Evolutionary conservation across 2,797 vertebrate species (phyloP).

Genomic region (Merluccius polli): DNA sequence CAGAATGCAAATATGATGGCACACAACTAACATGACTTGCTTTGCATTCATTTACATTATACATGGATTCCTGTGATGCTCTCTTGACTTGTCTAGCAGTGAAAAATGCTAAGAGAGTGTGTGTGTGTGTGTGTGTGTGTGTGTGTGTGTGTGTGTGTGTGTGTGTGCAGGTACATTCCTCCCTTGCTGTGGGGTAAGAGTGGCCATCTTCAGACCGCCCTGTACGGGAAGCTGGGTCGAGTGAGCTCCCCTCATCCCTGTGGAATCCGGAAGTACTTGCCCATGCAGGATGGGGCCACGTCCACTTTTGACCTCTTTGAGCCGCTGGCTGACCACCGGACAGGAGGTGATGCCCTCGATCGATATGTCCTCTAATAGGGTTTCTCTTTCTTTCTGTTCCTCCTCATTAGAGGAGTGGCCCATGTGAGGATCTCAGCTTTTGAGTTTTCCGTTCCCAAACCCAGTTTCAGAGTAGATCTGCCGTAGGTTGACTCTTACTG

Average conservation of each 20-base stretch:
- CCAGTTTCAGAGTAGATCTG: neutral
- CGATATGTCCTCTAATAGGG: neutral
- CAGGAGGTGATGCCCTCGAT: constrained; percentile 76
- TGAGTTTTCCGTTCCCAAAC: neutral
- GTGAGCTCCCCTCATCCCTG: constrained; percentile 88
- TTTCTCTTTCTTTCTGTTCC: neutral
- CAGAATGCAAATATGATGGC: constrained; percentile 11
- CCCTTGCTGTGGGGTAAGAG: constrained; percentile 97
- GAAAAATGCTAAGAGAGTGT: neutral
- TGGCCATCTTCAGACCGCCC: constrained; percentile 93
- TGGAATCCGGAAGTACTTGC: constrained; percentile 89
- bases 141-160: neutral
- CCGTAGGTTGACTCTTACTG: neutral
- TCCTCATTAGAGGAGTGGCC: neutral
- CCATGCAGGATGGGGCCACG: constrained; percentile 94
- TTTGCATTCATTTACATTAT: neutral
- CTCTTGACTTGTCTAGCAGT: neutral
- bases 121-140: neutral
- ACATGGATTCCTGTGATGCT: neutral
- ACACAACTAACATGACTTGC: neutral
- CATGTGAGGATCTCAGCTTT: neutral
- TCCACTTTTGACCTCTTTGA: constrained; percentile 98
- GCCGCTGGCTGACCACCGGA: constrained; percentile 82
- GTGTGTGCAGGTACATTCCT: constrained; percentile 85
- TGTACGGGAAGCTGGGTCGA: constrained; percentile 95